These are phyloP conservation scores for Agrypnus murinus DNA, from an alignment of 2,888 invertebrate genomes.

Conservation along the genomic window DNA sequence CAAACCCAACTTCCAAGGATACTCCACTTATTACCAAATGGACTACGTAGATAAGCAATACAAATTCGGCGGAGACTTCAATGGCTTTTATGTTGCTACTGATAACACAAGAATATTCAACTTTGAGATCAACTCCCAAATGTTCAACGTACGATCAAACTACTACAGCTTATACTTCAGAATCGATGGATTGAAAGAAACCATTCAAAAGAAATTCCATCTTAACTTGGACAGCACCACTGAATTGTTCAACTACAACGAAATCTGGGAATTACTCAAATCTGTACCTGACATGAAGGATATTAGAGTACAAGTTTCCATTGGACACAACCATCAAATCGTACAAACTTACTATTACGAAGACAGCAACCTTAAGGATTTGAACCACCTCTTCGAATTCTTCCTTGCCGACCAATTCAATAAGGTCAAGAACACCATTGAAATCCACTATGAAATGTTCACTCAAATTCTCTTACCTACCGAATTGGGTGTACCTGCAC, in stretches of 20 bases:
- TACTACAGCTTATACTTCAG: conserved; percentile 49
- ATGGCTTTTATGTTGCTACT: conserved; percentile 57
- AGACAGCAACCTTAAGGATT: conserved; percentile 50
- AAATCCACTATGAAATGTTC: conserved; percentile 53
- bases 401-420: conserved; percentile 39
- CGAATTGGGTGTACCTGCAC: conserved; percentile 68
- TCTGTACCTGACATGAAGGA: conserved; percentile 51
- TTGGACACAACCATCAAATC: conserved; percentile 53
- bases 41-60: conserved; percentile 70
- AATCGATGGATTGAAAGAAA: conserved; percentile 54
- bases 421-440: conserved; percentile 24
- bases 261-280: conserved; percentile 36
- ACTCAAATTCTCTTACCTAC: conserved; percentile 63
- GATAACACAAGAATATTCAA: conserved; percentile 50
- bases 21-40: conserved; percentile 64
- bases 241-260: conserved; percentile 51
- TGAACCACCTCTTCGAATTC: conserved; percentile 39
- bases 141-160: conserved; percentile 51
- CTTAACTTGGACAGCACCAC: conserved; percentile 42
- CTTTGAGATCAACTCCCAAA: conserved; percentile 48
- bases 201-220: conserved; percentile 50
- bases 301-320: conserved; percentile 53
- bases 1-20: conserved; percentile 59
- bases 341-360: conserved; percentile 53
- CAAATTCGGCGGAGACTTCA: conserved; percentile 68